Percentiles rank a stretch among this genome's conserved stretches.
phyloP scores from a whole-genome alignment of 2,888 invertebrate species.

The Agriotes lineatus region DNA sequence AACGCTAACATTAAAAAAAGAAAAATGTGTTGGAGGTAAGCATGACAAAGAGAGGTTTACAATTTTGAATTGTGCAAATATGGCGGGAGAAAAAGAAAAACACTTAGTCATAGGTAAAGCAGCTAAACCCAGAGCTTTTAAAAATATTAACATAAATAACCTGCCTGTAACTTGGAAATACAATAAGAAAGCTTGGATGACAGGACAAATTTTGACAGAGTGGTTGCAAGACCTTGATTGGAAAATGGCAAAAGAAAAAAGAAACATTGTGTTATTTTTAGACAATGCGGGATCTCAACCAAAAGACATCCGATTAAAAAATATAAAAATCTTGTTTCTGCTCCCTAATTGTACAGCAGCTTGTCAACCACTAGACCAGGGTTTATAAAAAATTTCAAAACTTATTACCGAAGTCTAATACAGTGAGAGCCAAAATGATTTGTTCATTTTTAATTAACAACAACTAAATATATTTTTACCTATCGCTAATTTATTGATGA shows the following conservation, averaged over 20 bases:
- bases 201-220: background rate
- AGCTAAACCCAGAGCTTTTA: background rate
- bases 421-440: too few species aligned
- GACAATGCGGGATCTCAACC: background rate
- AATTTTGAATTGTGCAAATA: too few species aligned
- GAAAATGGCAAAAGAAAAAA: background rate
- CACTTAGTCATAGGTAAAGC: background rate
- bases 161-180: too few species aligned
- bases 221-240: background rate
- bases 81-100: background rate
- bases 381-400: background rate
- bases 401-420: background rate
- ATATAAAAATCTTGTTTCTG: background rate
- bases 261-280: too few species aligned
- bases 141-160: background rate
- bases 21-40: too few species aligned
- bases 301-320: too few species aligned
- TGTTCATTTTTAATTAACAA: too few species aligned
- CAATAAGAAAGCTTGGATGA: too few species aligned
- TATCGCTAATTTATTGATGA: too few species aligned
- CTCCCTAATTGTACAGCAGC: background rate
- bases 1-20: background rate
- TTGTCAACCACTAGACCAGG: background rate
- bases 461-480: background rate
- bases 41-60: too few species aligned